Evolutionary conservation across 2,113 vertebrate species (phyloP).

Genomic region (Rhinolophus ferrumequinum): DNA sequence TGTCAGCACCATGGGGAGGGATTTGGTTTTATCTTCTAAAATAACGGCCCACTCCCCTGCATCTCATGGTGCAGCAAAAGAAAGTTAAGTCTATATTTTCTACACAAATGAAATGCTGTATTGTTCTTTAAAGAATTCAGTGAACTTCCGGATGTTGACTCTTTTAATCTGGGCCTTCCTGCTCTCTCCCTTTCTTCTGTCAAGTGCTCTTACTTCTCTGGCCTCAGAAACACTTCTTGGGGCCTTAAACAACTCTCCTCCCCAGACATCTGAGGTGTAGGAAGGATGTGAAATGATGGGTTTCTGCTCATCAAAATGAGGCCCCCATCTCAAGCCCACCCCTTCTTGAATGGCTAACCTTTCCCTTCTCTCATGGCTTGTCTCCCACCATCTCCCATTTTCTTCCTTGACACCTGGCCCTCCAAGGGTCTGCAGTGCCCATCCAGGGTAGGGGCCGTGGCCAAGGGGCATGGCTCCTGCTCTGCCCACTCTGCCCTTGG

Average conservation of each 20-base stretch:
- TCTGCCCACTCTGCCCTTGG: not conserved
- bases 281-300: not conserved
- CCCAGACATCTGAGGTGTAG: not conserved
- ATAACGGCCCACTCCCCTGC: not conserved
- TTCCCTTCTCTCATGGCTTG: not conserved
- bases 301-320: not conserved
- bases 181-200: not conserved
- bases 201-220: not conserved
- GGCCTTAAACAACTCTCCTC: not conserved
- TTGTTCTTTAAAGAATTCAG: not conserved
- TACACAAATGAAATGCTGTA: not conserved
- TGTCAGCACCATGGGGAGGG: accelerated
- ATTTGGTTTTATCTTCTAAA: not conserved
- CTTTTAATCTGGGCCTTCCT: not conserved
- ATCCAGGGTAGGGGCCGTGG: not conserved
- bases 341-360: not conserved
- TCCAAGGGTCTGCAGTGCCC: not conserved
- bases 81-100: not conserved
- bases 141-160: not conserved
- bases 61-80: not conserved
- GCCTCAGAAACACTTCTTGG: not conserved
- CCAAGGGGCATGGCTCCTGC: not conserved
- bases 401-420: not conserved
- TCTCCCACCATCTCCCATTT: not conserved
- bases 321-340: not conserved